Conservation (phyloP, 1,140 invertebrate genomes). For the Periplaneta americana region DNA sequence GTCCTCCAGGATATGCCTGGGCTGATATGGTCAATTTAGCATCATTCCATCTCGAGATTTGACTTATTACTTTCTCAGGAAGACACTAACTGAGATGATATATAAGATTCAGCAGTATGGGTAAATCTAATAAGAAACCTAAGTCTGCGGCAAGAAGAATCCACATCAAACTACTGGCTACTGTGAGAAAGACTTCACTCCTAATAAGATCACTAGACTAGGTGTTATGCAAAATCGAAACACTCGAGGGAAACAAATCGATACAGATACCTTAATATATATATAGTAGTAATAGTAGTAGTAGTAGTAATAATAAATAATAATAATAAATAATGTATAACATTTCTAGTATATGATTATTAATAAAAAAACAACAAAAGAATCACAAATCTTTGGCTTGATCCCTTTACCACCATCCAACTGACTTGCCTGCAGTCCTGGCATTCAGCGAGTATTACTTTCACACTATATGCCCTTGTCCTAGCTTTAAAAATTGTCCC, state of each 20-base stretch:
- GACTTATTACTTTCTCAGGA: background rate
- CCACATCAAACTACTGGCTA: constrained; percentile 8
- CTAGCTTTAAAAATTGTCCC: background rate
- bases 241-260: background rate
- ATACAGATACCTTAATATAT: constrained; percentile 5
- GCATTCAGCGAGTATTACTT: constrained; percentile 29
- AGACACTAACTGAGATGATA: constrained; percentile 2
- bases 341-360: constrained; percentile 8
- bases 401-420: constrained; percentile 43
- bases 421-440: constrained; percentile 23
- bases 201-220: constrained; percentile 4
- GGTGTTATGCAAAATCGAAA: constrained; percentile 7
- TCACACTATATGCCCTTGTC: background rate
- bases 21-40: background rate
- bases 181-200: constrained; percentile 11
- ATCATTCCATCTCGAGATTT: background rate
- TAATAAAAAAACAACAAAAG: constrained; percentile 45
- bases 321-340: constrained; percentile 15
- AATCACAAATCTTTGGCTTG: constrained; percentile 49
- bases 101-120: background rate
- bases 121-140: background rate
- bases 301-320: background rate
- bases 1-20: background rate
- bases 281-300: background rate
- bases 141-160: background rate